phyloP scores from a whole-genome alignment of 2,888 invertebrate genomes.

The Netelia inedita region DNA sequence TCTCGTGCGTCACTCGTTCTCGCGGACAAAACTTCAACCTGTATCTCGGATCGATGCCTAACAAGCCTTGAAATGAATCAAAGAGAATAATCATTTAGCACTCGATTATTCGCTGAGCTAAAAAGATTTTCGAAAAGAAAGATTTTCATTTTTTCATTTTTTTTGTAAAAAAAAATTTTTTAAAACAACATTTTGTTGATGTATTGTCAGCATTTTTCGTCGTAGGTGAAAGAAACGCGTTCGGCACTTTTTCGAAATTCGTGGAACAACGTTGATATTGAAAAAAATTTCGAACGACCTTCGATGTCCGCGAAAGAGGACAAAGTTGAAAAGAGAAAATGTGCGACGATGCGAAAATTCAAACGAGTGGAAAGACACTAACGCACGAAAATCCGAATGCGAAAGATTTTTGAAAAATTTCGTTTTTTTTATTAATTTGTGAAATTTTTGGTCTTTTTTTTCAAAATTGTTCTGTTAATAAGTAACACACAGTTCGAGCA shows the following conservation, averaged over 20 bases:
- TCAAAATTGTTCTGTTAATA: not conserved
- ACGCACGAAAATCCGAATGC: not conserved
- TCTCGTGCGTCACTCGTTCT: not conserved
- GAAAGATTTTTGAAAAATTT: not conserved
- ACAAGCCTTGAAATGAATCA: not conserved
- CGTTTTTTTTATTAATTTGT: conserved; percentile 11
- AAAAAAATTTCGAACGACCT: not conserved
- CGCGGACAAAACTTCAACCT: not conserved
- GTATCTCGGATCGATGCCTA: not conserved
- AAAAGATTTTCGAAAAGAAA: conserved; percentile 16
- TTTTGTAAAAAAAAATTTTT: conserved; percentile 9
- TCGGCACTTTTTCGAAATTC: conserved; percentile 32
- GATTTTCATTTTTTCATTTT: not conserved
- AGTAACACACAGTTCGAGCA: not conserved
- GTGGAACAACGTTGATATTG: conserved; percentile 21
- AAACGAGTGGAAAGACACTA: too few species aligned
- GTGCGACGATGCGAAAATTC: too few species aligned
- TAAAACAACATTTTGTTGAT: not conserved
- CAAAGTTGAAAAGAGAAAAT: too few species aligned
- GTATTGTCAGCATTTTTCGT: conserved; percentile 14
- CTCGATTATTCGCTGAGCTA: not conserved
- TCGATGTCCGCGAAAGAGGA: too few species aligned
- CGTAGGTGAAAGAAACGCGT: not conserved
- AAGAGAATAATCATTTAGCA: conserved; percentile 17
- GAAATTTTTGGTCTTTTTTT: conserved; percentile 7